Percentiles rank a stretch among this genome's conserved stretches.
These are phyloP conservation scores for Nephrocerus scutellatus DNA, from an alignment of 2,888 invertebrate genomes.

Conservation along the genomic window DNA sequence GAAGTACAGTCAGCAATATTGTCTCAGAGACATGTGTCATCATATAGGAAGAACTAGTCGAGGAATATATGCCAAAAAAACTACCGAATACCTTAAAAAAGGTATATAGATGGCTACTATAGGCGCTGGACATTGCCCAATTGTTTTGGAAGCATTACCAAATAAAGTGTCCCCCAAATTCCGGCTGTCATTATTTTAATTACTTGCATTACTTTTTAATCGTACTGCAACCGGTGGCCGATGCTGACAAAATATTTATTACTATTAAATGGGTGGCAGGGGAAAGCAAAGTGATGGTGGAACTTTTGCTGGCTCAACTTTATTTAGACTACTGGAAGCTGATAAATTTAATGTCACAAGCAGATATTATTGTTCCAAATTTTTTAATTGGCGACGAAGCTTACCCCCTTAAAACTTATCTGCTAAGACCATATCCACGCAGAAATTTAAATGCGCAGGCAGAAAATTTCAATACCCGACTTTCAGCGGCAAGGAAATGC, in stretches of 20 bases:
- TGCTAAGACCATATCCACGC: conserved; percentile 1
- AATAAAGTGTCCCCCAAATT: conserved; percentile 10
- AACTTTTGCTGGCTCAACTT: conserved; percentile 1
- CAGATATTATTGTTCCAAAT: conserved; percentile 4
- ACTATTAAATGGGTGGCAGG: too few species aligned
- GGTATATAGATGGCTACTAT: conserved; percentile 3
- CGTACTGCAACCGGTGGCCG: conserved; percentile 3
- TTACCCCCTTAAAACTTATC: conserved; percentile 3
- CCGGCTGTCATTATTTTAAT: conserved; percentile 3
- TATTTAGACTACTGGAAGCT: conserved; percentile 1
- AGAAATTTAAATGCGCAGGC: neutral
- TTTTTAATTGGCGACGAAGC: conserved; percentile 7
- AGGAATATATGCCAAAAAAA: conserved; percentile 4
- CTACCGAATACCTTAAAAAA: neutral
- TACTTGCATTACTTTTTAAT: conserved; percentile 4
- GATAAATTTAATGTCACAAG: conserved; percentile 4
- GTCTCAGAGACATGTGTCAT: conserved; percentile 11
- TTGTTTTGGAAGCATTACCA: conserved; percentile 8
- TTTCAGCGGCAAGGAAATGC: conserved; percentile 2
- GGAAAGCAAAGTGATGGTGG: conserved; percentile 4
- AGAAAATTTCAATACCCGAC: conserved; percentile 7
- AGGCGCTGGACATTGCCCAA: conserved; percentile 3
- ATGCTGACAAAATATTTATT: conserved; percentile 2
- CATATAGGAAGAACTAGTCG: conserved; percentile 14
- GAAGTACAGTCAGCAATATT: conserved; percentile 11